Evolutionary conservation across 1,140 invertebrate species (phyloP), one percentile per base, ranked within the genome.

Genomic region (Ladona fulva): DNA sequence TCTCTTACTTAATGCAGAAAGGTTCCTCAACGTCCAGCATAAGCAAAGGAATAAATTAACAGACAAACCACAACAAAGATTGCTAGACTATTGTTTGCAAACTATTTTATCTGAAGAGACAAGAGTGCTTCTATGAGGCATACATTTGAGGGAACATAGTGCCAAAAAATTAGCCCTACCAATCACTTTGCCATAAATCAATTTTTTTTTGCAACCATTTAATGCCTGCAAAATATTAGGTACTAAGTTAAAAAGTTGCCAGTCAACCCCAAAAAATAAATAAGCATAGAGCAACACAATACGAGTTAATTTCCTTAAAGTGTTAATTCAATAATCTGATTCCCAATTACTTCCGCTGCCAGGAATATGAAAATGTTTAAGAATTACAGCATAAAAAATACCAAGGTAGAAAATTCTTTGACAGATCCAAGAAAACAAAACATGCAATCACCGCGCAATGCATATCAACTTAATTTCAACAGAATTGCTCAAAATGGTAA

Each of bases 1-100:
- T 66, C 52, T 66, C 52, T 66, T 66, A 66, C 52, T 66, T 66
- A 66, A 66, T 66, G 52, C 52, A 66, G 52, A 66, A 66, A 66
- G 29, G n/a, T 66, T 37, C 52, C 52, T 66, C 52, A 12, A 66
- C 52, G n/a, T 66, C 52, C 52, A 66, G 52, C 52, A 66, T 19
- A 22, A 22, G 52, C 52, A 66, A 66, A 66, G 52, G 52, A 66
- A 19, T 66, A 66, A 66, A 66, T 66, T 66, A 66, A 66, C 14
- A 22, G 52, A 6, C n/a, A 66, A 66, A 66, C 52, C 52, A 66
- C 52, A 66, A 66, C 52, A 66, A 66, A 66, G 52, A 6, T 66
- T 3, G 16, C 52, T 66, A 66, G 52, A 66, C n/a, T 66, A 66
- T 66, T 66, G 52, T 66, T 66, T 22, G 52, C 52, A 66, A 66